Evolutionary conservation across 2,113 vertebrate species (phyloP).

Genomic region (Microcebus lehilahytsara): DNA sequence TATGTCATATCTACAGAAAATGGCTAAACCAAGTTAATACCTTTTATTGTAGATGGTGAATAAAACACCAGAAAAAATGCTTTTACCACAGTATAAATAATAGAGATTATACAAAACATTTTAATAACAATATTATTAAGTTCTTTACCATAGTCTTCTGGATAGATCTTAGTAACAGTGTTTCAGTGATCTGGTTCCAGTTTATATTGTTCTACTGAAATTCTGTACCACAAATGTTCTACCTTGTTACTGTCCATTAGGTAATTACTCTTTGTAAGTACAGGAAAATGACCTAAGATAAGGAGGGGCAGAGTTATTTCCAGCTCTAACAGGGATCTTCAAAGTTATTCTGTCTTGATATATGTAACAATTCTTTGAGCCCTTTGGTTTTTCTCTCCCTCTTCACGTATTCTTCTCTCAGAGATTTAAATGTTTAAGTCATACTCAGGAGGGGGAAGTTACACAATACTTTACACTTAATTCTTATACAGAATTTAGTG

Average conservation of each 20-base stretch:
- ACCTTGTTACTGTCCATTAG: background rate
- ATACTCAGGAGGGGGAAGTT: background rate
- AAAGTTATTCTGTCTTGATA: conserved; percentile 13
- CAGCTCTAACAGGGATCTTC: background rate
- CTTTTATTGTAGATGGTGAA: conserved; percentile 25
- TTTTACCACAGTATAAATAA: background rate
- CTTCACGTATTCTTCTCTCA: background rate
- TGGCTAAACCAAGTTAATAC: background rate
- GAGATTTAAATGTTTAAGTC: conserved; percentile 9
- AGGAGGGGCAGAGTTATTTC: background rate
- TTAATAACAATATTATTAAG: conserved; percentile 23
- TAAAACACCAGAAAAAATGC: conserved; percentile 20
- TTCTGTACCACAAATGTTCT: background rate
- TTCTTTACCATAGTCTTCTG: background rate
- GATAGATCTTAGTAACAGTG: background rate
- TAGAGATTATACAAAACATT: background rate
- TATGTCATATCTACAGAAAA: conserved; percentile 22
- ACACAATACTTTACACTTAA: background rate
- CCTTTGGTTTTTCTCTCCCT: background rate
- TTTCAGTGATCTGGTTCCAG: background rate
- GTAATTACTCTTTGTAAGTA: background rate
- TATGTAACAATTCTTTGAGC: background rate
- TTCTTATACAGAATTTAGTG: background rate
- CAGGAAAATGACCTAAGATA: background rate
- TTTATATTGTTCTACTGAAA: background rate